phyloP scores from a whole-genome alignment of 1,140 invertebrate genomes.

The Listronotus oregonensis region DNA sequence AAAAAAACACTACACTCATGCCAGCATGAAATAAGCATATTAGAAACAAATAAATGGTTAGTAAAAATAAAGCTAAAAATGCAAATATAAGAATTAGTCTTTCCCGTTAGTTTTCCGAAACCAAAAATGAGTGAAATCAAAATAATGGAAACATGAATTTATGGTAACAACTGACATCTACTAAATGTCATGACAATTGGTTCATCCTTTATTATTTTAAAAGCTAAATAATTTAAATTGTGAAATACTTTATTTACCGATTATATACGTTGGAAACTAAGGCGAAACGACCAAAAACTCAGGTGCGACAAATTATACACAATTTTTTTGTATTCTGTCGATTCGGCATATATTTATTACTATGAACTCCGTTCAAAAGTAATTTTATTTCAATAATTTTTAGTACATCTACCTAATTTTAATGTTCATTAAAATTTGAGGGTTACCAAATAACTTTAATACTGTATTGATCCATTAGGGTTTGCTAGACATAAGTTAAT shows the following conservation, averaged over 20 bases:
- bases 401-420: too few relatives aligned
- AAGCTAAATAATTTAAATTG: not conserved
- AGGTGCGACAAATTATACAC: too few relatives aligned
- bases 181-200: constrained; percentile 4
- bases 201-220: not conserved
- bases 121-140: constrained; percentile 33
- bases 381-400: too few relatives aligned
- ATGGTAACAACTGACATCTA: not conserved
- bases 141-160: constrained; percentile 19
- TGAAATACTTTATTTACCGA: not conserved
- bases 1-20: not conserved
- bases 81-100: constrained; percentile 46
- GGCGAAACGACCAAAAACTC: too few relatives aligned
- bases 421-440: too few relatives aligned
- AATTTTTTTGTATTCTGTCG: too few relatives aligned
- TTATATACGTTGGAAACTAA: too few relatives aligned
- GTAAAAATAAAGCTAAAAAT: constrained; percentile 5
- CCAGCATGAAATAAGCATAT: not conserved
- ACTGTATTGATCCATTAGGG: too few relatives aligned
- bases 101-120: constrained; percentile 55
- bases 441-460: too few relatives aligned
- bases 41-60: constrained; percentile 1
- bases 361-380: too few relatives aligned
- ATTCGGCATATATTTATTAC: too few relatives aligned
- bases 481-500: too few relatives aligned